phyloP scores from a whole-genome alignment of 1,140 invertebrate species.

The Oncopeltus fasciatus region DNA sequence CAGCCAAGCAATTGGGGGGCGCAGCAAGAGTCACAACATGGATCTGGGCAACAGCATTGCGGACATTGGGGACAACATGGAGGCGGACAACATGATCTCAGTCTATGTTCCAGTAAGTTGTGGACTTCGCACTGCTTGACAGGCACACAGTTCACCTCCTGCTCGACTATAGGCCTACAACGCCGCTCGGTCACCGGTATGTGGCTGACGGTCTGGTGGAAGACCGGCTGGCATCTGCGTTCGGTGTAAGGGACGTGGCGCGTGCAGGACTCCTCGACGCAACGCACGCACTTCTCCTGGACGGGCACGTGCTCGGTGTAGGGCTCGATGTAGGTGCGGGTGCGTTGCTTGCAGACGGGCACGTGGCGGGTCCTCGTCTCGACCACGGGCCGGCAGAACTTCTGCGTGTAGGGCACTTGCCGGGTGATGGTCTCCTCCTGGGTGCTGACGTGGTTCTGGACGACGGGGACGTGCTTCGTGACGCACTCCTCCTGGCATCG shows the following conservation, averaged over 20 bases:
- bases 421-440: not conserved
- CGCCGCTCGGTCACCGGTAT: not conserved
- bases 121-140: not conserved
- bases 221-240: not conserved
- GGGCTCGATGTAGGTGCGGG: not conserved
- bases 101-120: not conserved
- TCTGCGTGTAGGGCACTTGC: no score
- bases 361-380: constrained; percentile 6
- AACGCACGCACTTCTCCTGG: no score
- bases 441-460: no score
- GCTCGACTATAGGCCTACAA: not conserved
- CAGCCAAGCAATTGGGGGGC: no score
- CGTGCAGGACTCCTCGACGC: not conserved
- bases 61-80: no score
- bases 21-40: no score
- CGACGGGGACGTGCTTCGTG: not conserved
- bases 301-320: constrained; percentile 10
- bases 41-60: no score
- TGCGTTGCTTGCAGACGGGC: not conserved
- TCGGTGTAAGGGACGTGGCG: not conserved
- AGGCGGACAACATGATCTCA: not conserved
- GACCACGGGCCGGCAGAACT: no score
- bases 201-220: not conserved
- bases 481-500: not conserved
- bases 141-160: not conserved